phyloP scores from a whole-genome alignment of 2,797 vertebrate species.

The Meriones psammophilus region DNA sequence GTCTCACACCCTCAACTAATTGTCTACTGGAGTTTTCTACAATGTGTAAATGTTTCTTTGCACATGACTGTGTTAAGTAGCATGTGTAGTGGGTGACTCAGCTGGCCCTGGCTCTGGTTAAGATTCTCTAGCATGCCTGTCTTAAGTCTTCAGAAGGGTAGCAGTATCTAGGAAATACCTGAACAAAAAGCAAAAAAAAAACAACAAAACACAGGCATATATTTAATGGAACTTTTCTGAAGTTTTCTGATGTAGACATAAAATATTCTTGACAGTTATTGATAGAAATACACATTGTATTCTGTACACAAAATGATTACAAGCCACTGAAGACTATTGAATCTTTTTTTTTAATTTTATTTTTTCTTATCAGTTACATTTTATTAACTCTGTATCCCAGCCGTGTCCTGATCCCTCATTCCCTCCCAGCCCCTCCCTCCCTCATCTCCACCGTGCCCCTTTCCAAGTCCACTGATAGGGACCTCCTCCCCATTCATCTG shows the following conservation, averaged over 20 bases:
- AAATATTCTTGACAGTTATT: neutral
- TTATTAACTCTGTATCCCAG: too few species aligned
- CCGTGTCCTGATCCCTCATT: too few species aligned
- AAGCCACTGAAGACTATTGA: neutral
- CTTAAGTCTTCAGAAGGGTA: conserved; percentile 62
- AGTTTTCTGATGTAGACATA: neutral
- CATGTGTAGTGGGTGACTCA: conserved; percentile 76
- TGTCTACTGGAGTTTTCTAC: conserved; percentile 65
- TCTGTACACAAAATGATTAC: neutral
- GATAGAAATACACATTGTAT: neutral
- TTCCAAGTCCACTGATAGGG: too few species aligned
- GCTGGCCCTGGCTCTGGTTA: conserved; percentile 79
- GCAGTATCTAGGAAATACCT: neutral
- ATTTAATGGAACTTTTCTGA: conserved; percentile 23
- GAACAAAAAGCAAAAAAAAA: neutral
- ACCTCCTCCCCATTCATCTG: too few species aligned
- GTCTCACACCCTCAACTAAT: conserved; percentile 68
- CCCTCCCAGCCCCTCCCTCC: too few species aligned
- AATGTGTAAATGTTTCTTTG: conserved; percentile 58
- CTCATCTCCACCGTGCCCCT: too few species aligned
- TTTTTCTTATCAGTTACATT: too few species aligned
- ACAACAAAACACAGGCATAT: neutral
- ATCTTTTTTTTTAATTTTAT: neutral
- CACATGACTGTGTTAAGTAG: conserved; percentile 68
- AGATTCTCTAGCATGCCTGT: conserved; percentile 60